A percentile compares a stretch with the other conserved stretches of the same genome.
Evolutionary conservation across 2,113 vertebrate species (phyloP).

Genomic region (Salvelinus fontinalis): DNA sequence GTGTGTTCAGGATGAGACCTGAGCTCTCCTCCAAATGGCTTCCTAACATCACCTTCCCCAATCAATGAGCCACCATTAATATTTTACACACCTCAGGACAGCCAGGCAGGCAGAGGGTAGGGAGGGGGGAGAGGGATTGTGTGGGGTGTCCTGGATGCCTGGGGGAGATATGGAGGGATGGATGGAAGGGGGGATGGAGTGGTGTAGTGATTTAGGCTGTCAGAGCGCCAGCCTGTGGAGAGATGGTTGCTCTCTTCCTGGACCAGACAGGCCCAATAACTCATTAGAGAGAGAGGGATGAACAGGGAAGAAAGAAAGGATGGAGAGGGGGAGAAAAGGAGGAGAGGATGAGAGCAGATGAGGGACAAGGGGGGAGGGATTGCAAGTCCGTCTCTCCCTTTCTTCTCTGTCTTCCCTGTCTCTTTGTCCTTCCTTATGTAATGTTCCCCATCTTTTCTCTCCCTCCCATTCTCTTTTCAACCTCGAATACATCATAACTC

Average conservation of each 20-base stretch:
- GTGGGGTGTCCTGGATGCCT: constrained; percentile 31
- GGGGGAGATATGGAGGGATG: neutral
- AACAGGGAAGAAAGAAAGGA: constrained; percentile 14
- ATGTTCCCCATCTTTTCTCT: neutral
- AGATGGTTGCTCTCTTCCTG: constrained; percentile 67
- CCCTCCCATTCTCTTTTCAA: neutral
- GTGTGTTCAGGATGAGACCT: neutral
- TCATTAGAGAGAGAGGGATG: constrained; percentile 50
- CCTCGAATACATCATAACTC: neutral
- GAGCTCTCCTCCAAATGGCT: neutral
- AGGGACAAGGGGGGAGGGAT: constrained; percentile 19
- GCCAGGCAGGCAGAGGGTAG: constrained; percentile 23
- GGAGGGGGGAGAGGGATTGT: constrained; percentile 8
- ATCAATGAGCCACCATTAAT: constrained; percentile 64
- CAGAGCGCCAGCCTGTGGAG: constrained; percentile 61
- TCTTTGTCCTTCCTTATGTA: no score
- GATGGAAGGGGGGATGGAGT: neutral
- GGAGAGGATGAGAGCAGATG: constrained; percentile 41
- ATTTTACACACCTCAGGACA: constrained; percentile 64
- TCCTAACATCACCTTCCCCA: constrained; percentile 43
- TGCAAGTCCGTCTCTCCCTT: neutral
- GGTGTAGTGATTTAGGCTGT: constrained; percentile 59
- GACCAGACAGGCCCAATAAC: constrained; percentile 70
- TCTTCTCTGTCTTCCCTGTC: constrained; percentile 7
- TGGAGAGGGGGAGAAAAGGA: constrained; percentile 50